Conservation (phyloP, 2,888 invertebrate genomes). For the Clostera curtula region DNA sequence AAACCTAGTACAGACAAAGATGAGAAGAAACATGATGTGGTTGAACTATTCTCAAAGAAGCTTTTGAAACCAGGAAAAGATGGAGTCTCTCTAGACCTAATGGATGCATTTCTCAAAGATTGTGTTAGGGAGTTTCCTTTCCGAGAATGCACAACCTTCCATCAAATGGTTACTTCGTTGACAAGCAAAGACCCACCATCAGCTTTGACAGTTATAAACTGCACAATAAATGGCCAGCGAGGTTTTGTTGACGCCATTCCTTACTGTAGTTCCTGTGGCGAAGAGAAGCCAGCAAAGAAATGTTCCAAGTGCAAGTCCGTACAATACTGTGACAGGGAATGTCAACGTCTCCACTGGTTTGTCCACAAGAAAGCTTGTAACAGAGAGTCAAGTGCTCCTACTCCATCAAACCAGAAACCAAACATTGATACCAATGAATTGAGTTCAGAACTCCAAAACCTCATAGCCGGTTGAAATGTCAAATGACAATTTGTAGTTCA, state of each 20-base stretch:
- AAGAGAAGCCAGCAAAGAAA: constrained; percentile 92
- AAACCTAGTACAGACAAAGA: constrained; percentile 69
- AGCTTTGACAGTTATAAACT: constrained; percentile 82
- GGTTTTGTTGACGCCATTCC: constrained; percentile 82
- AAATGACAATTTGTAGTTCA: constrained; percentile 6
- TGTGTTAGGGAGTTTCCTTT: constrained; percentile 93
- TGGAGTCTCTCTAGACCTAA: constrained; percentile 78
- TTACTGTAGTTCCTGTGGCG: constrained; percentile 89
- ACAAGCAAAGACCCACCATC: constrained; percentile 83
- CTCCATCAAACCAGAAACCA: constrained; percentile 33
- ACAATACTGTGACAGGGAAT: constrained; percentile 94
- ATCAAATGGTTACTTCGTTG: constrained; percentile 86
- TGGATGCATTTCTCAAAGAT: constrained; percentile 87
- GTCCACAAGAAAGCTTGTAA: constrained; percentile 91
- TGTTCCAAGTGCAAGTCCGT: constrained; percentile 96
- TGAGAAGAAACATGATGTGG: constrained; percentile 78
- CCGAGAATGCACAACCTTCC: constrained; percentile 91
- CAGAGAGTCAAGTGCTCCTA: constrained; percentile 69
- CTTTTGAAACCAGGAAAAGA: constrained; percentile 84
- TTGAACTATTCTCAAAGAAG: constrained; percentile 85
- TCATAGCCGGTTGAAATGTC: constrained; percentile 49
- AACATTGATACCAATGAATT: constrained; percentile 63
- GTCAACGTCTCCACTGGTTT: constrained; percentile 95
- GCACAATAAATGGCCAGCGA: constrained; percentile 91
- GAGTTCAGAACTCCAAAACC: constrained; percentile 67